Conservation (phyloP, 2,797 vertebrate species). For the Sebastes taczanowskii region DNA sequence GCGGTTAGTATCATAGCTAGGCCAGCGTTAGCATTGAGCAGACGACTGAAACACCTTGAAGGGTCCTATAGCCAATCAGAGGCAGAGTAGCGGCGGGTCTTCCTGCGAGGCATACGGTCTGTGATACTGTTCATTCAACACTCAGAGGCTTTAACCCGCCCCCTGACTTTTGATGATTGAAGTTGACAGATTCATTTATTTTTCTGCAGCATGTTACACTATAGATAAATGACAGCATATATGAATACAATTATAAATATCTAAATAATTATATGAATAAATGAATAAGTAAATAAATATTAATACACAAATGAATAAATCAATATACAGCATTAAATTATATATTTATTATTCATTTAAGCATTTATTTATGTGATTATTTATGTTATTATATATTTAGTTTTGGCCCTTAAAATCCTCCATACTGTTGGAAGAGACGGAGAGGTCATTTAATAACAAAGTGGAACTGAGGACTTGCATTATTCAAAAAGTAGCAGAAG, state of each 20-base stretch:
- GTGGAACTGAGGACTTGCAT: constrained; percentile 52
- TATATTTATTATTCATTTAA: neutral
- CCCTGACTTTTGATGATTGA: neutral
- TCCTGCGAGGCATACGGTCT: neutral
- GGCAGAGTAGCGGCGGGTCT: neutral
- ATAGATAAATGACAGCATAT: neutral
- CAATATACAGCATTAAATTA: neutral
- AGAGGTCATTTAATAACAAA: constrained; percentile 37
- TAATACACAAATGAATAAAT: neutral
- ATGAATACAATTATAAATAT: neutral
- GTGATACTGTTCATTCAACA: neutral
- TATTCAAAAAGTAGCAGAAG: constrained; percentile 57
- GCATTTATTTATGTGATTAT: neutral
- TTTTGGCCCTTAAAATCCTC: neutral
- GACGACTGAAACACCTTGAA: neutral
- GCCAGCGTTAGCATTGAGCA: neutral
- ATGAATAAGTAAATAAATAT: neutral
- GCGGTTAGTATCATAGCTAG: neutral
- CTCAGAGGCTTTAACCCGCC: neutral
- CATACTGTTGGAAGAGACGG: neutral
- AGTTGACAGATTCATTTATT: neutral
- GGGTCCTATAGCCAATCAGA: neutral
- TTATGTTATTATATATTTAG: neutral
- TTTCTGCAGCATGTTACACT: neutral
- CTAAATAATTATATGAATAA: neutral